Percentiles rank a stretch among this genome's conserved stretches.
These are phyloP conservation scores for Trichosurus vulpecula DNA, from an alignment of 2,797 vertebrate species.

Conservation along the genomic window DNA sequence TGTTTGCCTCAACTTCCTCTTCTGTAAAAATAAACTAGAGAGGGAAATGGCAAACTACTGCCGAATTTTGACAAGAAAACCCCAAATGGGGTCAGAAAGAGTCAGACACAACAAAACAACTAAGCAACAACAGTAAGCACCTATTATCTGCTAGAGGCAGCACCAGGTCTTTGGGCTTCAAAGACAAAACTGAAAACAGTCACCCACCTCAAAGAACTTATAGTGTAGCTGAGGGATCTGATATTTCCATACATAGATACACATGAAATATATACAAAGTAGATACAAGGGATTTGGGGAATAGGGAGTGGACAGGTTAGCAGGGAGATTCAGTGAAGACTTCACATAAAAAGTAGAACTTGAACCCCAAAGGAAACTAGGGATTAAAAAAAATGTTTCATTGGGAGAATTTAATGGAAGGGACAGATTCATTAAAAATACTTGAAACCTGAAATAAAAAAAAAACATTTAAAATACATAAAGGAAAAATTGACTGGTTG, in stretches of 20 bases:
- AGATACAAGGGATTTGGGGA: background rate
- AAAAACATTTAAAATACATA: background rate
- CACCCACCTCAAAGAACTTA: background rate
- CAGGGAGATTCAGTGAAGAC: background rate
- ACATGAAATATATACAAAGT: background rate
- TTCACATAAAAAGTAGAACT: background rate
- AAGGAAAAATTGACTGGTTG: too few species aligned
- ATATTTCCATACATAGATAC: background rate
- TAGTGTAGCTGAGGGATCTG: background rate
- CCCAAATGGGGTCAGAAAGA: background rate
- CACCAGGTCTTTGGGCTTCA: background rate
- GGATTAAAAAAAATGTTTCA: background rate
- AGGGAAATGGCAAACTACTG: background rate
- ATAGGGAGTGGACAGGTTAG: background rate
- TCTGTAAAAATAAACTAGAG: background rate
- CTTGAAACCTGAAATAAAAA: background rate
- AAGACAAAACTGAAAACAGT: background rate
- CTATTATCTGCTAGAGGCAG: background rate
- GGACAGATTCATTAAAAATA: background rate
- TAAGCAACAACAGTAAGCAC: background rate
- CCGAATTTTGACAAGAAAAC: background rate
- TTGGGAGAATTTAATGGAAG: background rate
- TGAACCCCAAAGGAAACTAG: background rate
- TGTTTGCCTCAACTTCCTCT: too few species aligned
- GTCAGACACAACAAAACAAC: background rate